Evolutionary conservation across 2,797 vertebrate genomes (phyloP).

Genomic region (Ptychobarbus kaznakovi): DNA sequence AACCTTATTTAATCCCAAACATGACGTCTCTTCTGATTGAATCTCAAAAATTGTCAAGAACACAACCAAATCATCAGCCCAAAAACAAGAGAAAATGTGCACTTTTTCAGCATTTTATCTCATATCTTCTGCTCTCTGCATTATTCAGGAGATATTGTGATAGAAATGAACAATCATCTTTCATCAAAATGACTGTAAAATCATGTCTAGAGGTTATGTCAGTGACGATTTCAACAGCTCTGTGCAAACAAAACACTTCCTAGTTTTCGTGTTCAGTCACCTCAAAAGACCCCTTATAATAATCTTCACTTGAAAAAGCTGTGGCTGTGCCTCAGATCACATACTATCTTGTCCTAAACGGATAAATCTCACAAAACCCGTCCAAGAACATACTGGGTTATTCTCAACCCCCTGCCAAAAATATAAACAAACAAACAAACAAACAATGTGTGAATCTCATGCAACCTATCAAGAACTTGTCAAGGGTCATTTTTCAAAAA

Average conservation of each 20-base stretch:
- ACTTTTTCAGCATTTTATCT: background rate
- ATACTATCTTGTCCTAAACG: background rate
- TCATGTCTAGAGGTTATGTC: background rate
- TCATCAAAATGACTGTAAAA: background rate
- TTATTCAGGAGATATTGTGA: background rate
- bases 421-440: background rate
- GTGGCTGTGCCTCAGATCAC: background rate
- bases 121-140: background rate
- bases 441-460: background rate
- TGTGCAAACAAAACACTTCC: slow-evolving; percentile 15
- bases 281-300: background rate
- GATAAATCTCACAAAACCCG: background rate
- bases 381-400: background rate
- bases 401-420: background rate
- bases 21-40: background rate
- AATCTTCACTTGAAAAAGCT: background rate
- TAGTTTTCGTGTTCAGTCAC: background rate
- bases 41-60: background rate
- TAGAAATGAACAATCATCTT: background rate
- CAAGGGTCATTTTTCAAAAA: background rate
- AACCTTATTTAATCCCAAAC: background rate
- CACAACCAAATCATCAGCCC: background rate
- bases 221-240: background rate
- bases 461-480: background rate
- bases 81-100: background rate